Evolutionary conservation across 2,113 vertebrate genomes (phyloP).

Genomic region (Pagrus major): DNA sequence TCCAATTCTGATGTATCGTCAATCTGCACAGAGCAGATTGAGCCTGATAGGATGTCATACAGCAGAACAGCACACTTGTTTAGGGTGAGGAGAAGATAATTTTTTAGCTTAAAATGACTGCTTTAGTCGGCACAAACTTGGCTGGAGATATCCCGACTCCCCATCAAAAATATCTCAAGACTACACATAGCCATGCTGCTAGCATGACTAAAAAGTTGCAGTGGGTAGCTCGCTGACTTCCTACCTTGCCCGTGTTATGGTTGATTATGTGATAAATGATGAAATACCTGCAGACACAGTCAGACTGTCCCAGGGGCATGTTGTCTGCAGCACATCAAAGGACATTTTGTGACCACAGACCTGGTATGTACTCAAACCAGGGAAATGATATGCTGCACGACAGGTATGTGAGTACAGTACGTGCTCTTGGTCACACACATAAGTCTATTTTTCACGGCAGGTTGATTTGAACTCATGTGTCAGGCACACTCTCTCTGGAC

Average conservation of each 20-base stretch:
- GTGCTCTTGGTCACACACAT: neutral
- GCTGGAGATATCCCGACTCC: too few species aligned
- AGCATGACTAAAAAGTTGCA: neutral
- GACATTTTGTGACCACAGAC: neutral
- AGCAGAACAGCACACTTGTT: too few species aligned
- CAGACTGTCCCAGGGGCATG: neutral
- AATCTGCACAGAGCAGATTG: too few species aligned
- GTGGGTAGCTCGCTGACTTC: neutral
- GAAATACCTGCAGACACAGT: neutral
- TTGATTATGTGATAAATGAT: neutral
- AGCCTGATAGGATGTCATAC: too few species aligned
- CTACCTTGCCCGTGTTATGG: neutral
- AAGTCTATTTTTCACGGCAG: neutral
- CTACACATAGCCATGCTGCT: neutral
- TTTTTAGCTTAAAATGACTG: too few species aligned
- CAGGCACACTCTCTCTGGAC: constrained; percentile 26
- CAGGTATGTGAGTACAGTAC: fast-evolving
- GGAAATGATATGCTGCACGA: neutral
- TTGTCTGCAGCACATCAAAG: neutral
- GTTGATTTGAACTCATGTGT: constrained; percentile 32
- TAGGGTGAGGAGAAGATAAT: too few species aligned
- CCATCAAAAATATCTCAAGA: too few species aligned
- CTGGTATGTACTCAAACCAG: neutral
- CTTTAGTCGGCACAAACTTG: too few species aligned
- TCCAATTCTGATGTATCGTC: too few species aligned